Evolutionary conservation across 2,888 invertebrate species (phyloP).

Genomic region (Diabrotica balteata): DNA sequence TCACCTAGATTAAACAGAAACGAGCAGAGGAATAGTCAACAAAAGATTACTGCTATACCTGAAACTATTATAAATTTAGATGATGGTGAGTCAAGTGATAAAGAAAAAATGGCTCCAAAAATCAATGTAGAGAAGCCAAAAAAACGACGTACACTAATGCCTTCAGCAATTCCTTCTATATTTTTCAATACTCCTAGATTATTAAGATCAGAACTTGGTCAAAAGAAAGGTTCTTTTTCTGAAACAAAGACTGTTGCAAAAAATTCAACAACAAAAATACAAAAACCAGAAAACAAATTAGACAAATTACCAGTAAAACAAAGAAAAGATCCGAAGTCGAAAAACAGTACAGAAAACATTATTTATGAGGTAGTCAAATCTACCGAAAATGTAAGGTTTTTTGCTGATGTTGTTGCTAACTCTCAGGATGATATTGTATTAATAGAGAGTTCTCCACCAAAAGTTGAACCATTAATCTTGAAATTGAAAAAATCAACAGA

Average conservation of each 20-base stretch:
- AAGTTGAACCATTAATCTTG: slow-evolving; percentile 33
- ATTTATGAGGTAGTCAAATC: slow-evolving; percentile 31
- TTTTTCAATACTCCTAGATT: slow-evolving; percentile 37
- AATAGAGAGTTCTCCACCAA: slow-evolving; percentile 25
- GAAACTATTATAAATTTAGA: slow-evolving; percentile 3
- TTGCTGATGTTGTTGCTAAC: slow-evolving; percentile 1
- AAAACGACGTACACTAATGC: slow-evolving; percentile 29
- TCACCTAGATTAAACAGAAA: slow-evolving; percentile 13
- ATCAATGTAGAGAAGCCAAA: slow-evolving; percentile 26
- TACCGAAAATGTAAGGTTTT: not conserved
- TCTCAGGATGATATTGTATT: slow-evolving; percentile 17
- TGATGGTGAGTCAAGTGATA: not conserved
- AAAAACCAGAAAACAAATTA: slow-evolving; percentile 8
- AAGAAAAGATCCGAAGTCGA: slow-evolving; percentile 9
- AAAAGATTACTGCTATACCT: not conserved
- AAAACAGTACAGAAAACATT: slow-evolving; percentile 24
- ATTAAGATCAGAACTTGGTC: slow-evolving; percentile 33
- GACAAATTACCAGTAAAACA: slow-evolving; percentile 14
- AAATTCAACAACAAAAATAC: not conserved
- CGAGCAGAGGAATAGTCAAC: not conserved
- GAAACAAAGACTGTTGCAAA: not conserved
- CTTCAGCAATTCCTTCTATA: slow-evolving; percentile 33
- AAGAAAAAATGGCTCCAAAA: slow-evolving; percentile 1
- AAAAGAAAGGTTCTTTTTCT: slow-evolving; percentile 15
- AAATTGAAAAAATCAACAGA: slow-evolving; percentile 18